Evolutionary conservation across 1,140 invertebrate genomes (phyloP), one percentile per base, ranked within the genome.

Genomic region (Geopemphigus sp.): DNA sequence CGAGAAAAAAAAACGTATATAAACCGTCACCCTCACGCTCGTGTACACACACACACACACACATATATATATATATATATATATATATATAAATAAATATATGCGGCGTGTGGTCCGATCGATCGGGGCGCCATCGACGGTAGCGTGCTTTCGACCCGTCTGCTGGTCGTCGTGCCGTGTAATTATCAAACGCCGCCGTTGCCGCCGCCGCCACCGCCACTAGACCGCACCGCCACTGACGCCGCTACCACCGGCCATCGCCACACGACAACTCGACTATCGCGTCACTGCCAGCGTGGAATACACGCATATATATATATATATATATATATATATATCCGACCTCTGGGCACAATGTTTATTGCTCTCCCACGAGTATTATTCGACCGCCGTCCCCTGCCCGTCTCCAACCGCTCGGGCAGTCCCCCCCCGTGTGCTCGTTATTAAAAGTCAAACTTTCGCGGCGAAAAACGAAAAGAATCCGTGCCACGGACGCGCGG

Each of bases 61-160:
- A n/a, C n/a, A n/a, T n/a, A n/a, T n/a, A n/a, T n/a, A n/a, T n/a
- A n/a, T n/a, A n/a, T n/a, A n/a, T n/a, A n/a, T n/a, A 47, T 47
- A 45, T 47, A 47, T 47, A 68, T 47, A 66, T 45, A 66, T 47
- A 45, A 53, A 53, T 12, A 54, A 29, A 17, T 54, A 29, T 53
- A n/a, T 63, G 32, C 19, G 57, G 74, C 61, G 74, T 61, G 74
- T 78, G 74, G 74, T 78, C 74, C 74, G 74, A 78, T 78, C 74
- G 74, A 78, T 78, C 74, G 74, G 56, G 54, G 73, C 73, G 74
- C 74, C 74, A 76, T 76, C 73, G 73, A 76, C 74, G 74, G 57
- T 78, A 47, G 74, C 74, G 74, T 78, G 56, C 74, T 78, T 78
- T 78, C 39, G 74, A 39, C 56, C 74, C 74, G 74, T 78, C 74